These are phyloP conservation scores for Sylvilagus floridanus DNA, from an alignment of 2,797 vertebrate species.

Conservation along the genomic window DNA sequence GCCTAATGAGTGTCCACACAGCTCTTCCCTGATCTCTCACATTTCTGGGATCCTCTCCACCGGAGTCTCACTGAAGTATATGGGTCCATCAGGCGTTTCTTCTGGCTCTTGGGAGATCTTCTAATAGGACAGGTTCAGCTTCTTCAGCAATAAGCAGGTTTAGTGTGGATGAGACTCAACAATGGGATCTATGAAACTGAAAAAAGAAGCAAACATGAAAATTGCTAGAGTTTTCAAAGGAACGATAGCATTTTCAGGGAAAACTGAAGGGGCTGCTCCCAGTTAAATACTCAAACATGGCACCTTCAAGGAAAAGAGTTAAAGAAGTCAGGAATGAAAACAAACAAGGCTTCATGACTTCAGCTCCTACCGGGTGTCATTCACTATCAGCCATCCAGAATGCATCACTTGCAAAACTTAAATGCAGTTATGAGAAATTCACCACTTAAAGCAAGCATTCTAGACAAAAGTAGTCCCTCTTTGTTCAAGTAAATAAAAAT, in stretches of 20 bases:
- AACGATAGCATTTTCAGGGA: slow-evolving; percentile 52
- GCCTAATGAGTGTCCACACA: neutral
- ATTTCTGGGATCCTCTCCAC: neutral
- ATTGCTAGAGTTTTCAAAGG: neutral
- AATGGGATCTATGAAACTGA: slow-evolving; percentile 33
- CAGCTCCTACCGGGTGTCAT: neutral
- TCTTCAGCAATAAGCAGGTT: slow-evolving; percentile 60
- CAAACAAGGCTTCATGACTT: neutral
- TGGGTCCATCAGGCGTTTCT: neutral
- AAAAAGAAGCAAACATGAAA: slow-evolving; percentile 29
- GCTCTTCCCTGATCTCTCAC: neutral
- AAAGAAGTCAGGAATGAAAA: neutral
- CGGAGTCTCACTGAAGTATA: neutral
- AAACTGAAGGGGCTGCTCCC: slow-evolving; percentile 2
- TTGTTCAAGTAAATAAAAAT: slow-evolving; percentile 51
- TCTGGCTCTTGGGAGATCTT: slow-evolving; percentile 2
- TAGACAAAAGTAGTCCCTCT: slow-evolving; percentile 18
- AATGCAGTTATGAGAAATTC: slow-evolving; percentile 46
- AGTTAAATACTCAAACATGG: neutral
- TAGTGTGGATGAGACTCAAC: neutral
- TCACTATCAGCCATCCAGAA: slow-evolving; percentile 36
- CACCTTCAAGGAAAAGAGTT: slow-evolving; percentile 34
- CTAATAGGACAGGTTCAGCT: slow-evolving; percentile 20
- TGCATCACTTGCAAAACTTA: slow-evolving; percentile 51
- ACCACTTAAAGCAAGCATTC: neutral